Base-by-base conservation (phyloP, 2,113 vertebrate genomes). In the Oxygymnocypris stewartii region DNA sequence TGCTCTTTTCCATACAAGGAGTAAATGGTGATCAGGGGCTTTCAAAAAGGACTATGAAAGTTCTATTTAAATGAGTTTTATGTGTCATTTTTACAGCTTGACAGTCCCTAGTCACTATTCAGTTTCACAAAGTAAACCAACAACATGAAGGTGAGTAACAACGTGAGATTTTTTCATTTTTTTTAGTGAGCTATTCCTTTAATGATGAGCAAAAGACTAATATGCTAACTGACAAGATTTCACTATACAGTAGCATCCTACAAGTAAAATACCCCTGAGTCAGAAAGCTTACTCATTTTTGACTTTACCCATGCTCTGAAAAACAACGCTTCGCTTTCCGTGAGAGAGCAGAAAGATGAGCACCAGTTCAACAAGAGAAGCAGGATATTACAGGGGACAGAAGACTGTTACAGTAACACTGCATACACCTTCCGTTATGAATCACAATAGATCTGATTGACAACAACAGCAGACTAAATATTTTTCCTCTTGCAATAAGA, bases 291-390 rank as follows among this genome's bases (percentile, higher is more conserved):
- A 67, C 61, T 67, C 42, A 67, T 82, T 47, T 37, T 82, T 65
- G 79, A 81, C 2, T 67, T 65, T 54, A 65, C 40, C 20, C 40
- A 49, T 65, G 25, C 61, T 49, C 79, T 67, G 40, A 28, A 31
- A 81, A 78, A 31, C 76, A 78, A 44, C 6, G 65, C 65, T n/a
- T n/a, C 14, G 0, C 79, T 18, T 65, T 81, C 8, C 16, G 40
- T 18, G n/a, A 65, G 59, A 47, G 79, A 81, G 59, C 37, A 65
- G 79, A 81, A 63, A 65, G 6, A 81, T 65, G 4, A 44, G 79
- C 35, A 65, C 13, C 57, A 25, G 23, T 81, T 63, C 23, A 28
- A 40, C 31, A 59, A 57, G 57, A 63, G 79, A 13, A 65, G 37
- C 37, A 23, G 10, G 18, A 59, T 37, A 51, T 10, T 51, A 59